These are phyloP conservation scores for Silurus meridionalis DNA, from an alignment of 2,113 vertebrate species.

Conservation along the genomic window DNA sequence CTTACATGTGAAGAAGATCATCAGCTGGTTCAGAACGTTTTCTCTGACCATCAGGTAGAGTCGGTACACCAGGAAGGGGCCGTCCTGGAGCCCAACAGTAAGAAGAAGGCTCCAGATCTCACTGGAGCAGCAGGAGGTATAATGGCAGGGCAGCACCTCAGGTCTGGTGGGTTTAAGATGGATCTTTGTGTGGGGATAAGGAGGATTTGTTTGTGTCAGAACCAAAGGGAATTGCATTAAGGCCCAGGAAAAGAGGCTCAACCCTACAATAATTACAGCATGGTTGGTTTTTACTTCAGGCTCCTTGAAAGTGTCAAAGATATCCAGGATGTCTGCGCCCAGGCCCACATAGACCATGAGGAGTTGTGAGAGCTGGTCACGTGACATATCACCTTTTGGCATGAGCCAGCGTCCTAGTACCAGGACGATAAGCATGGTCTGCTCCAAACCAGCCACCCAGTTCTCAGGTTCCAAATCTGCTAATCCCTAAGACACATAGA, in stretches of 20 bases:
- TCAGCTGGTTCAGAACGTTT: slow-evolving; percentile 74
- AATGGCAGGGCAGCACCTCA: neutral
- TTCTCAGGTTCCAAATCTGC: slow-evolving; percentile 67
- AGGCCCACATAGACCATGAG: slow-evolving; percentile 74
- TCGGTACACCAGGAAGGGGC: slow-evolving; percentile 73
- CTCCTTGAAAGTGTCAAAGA: slow-evolving; percentile 75
- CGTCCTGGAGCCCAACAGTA: slow-evolving; percentile 73
- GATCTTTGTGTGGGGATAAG: neutral
- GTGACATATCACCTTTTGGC: slow-evolving; percentile 76
- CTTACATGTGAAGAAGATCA: slow-evolving; percentile 79
- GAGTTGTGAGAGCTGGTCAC: slow-evolving; percentile 75
- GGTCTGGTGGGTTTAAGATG: neutral
- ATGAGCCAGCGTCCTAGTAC: slow-evolving; percentile 77
- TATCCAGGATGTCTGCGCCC: slow-evolving; percentile 76
- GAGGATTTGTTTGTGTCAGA: slow-evolving; percentile 66
- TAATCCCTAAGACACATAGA: slow-evolving; percentile 61
- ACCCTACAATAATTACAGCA: slow-evolving; percentile 62
- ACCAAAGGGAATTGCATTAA: slow-evolving; percentile 77
- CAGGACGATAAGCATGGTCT: slow-evolving; percentile 76
- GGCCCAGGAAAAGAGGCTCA: slow-evolving; percentile 74
- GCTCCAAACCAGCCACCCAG: slow-evolving; percentile 73
- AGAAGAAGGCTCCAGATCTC: slow-evolving; percentile 74
- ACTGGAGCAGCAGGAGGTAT: slow-evolving; percentile 65
- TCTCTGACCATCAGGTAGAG: slow-evolving; percentile 72
- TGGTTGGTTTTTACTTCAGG: slow-evolving; percentile 67